phyloP scores from a whole-genome alignment of 1,140 invertebrate genomes.

The Triops cancriformis region DNA sequence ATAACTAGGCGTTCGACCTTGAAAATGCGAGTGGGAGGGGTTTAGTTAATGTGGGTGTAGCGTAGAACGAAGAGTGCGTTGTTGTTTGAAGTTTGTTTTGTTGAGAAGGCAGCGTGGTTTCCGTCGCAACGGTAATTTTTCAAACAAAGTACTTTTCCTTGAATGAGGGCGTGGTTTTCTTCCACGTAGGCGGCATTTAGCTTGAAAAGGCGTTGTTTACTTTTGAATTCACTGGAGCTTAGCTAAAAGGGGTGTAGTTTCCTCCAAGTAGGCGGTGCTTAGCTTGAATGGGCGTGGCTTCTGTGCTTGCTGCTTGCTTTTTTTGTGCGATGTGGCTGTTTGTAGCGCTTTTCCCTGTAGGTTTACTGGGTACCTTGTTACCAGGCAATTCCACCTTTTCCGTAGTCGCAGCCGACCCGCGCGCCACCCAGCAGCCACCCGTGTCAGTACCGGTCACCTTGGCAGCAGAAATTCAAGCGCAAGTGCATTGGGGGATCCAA shows the following conservation, averaged over 20 bases:
- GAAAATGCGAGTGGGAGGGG: no score
- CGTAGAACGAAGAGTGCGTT: no score
- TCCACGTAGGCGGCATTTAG: neutral
- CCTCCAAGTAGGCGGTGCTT: neutral
- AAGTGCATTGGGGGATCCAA: constrained; percentile 45
- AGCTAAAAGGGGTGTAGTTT: no score
- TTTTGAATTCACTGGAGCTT: no score
- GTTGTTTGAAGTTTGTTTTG: no score
- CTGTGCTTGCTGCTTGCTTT: neutral
- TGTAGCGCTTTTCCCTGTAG: constrained; percentile 28
- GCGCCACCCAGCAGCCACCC: constrained; percentile 44
- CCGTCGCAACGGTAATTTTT: no score
- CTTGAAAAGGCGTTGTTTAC: neutral
- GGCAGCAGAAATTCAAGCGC: constrained; percentile 38
- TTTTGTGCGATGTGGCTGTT: neutral
- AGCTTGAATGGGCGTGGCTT: neutral
- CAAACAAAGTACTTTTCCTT: no score
- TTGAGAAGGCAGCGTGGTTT: no score
- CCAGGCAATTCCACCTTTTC: constrained; percentile 44
- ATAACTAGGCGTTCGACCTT: no score
- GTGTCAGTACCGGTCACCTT: constrained; percentile 40
- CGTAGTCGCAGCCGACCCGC: constrained; percentile 41
- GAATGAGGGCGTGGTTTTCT: no score
- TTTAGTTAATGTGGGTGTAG: no score
- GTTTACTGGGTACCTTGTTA: constrained; percentile 39